phyloP scores from a whole-genome alignment of 2,113 vertebrate genomes.

The Pelmatolapia mariae region DNA sequence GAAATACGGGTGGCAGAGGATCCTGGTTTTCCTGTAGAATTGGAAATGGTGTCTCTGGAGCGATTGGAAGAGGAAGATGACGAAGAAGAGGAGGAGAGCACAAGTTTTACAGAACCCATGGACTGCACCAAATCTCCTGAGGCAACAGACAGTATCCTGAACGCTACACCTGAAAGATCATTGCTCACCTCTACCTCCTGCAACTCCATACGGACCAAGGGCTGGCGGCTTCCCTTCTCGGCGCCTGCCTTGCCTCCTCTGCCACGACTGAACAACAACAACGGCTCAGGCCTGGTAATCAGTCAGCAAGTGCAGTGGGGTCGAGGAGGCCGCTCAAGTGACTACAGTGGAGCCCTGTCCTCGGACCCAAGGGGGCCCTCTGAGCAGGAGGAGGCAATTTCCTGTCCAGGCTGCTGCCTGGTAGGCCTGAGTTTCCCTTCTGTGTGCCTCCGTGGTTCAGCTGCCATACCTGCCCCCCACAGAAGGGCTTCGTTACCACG shows the following conservation, averaged over 20 bases:
- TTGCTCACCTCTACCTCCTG: conserved; percentile 59
- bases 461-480: conserved; percentile 41
- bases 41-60: conserved; percentile 68
- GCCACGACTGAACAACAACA: conserved; percentile 75
- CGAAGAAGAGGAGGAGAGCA: conserved; percentile 26
- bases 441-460: conserved; percentile 74
- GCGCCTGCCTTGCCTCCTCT: conserved; percentile 63
- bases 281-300: conserved; percentile 65
- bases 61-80: conserved; percentile 46
- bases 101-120: conserved; percentile 65
- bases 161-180: background rate
- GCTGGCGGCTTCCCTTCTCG: conserved; percentile 67
- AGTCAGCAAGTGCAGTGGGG: conserved; percentile 76
- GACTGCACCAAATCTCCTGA: conserved; percentile 77
- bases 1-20: background rate
- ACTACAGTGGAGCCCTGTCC: conserved; percentile 29
- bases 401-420: conserved; percentile 86
- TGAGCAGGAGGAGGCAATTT: conserved; percentile 83
- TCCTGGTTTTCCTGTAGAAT: conserved; percentile 40
- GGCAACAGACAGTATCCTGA: conserved; percentile 29
- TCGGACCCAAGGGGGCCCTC: conserved; percentile 34
- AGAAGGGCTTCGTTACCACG: conserved; percentile 53
- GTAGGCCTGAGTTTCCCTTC: conserved; percentile 81
- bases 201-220: conserved; percentile 35
- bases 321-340: conserved; percentile 49